These are phyloP conservation scores for Zaprionus gabonicus DNA, from an alignment of 1,140 invertebrate species.

Conservation along the genomic window DNA sequence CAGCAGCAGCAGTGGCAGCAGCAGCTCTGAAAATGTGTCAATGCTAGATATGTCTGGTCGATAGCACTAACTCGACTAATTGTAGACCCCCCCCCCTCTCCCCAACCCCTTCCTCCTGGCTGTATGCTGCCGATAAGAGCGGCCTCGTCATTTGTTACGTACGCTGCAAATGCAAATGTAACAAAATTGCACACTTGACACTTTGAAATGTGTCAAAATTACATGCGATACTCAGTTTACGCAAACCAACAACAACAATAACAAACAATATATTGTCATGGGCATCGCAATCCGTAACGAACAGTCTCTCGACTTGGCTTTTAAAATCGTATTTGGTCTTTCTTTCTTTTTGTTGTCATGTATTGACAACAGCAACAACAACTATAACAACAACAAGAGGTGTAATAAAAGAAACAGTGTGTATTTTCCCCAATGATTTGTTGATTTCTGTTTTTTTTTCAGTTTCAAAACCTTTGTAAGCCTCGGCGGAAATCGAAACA, in stretches of 20 bases:
- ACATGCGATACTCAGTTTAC: constrained; percentile 50
- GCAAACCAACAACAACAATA: constrained; percentile 48
- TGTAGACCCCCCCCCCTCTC: constrained; percentile 17
- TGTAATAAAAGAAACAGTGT: constrained; percentile 34
- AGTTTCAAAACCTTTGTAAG: constrained; percentile 30
- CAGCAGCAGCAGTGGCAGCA: background rate
- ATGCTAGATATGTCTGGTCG: constrained; percentile 51
- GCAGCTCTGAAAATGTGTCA: constrained; percentile 61
- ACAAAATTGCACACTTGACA: constrained; percentile 67
- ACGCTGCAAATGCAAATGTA: constrained; percentile 42
- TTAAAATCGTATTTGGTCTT: constrained; percentile 49
- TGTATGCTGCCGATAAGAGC: background rate
- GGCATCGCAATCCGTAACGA: constrained; percentile 50
- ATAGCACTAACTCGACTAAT: constrained; percentile 41
- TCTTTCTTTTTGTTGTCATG: constrained; percentile 37
- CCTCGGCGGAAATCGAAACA: constrained; percentile 29
- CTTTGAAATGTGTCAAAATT: constrained; percentile 65
- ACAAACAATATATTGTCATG: constrained; percentile 35
- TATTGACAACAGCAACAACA: constrained; percentile 25
- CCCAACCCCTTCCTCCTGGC: background rate
- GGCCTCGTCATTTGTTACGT: constrained; percentile 37
- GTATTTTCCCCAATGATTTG: constrained; percentile 44
- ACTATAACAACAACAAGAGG: constrained; percentile 15
- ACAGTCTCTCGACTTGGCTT: constrained; percentile 25
- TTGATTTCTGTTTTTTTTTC: constrained; percentile 34